Evolutionary conservation across 2,888 invertebrate species (phyloP).

Genomic region (Hedya salicella): DNA sequence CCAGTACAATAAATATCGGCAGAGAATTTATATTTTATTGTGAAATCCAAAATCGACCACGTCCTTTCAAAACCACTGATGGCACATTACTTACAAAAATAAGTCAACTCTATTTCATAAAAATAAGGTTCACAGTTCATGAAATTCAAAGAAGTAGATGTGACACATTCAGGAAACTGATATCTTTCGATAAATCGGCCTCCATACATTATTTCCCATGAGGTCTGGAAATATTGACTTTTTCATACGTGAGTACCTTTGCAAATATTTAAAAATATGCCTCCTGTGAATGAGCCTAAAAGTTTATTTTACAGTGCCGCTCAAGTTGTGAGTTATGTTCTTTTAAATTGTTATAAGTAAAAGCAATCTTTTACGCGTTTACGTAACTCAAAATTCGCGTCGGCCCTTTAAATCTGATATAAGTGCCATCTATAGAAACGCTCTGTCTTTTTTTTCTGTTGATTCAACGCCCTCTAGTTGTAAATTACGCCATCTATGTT

Average conservation of each 20-base stretch:
- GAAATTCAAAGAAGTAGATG: background rate
- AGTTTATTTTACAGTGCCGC: background rate
- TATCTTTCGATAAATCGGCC: slow-evolving; percentile 20
- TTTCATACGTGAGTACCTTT: background rate
- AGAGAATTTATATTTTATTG: slow-evolving; percentile 1
- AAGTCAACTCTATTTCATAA: background rate
- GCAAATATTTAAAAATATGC: background rate
- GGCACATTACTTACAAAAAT: too few species aligned
- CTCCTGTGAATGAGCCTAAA: background rate
- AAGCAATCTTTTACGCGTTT: slow-evolving; percentile 10
- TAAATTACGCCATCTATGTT: slow-evolving; percentile 17
- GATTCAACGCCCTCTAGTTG: slow-evolving; percentile 1
- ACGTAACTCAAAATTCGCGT: slow-evolving; percentile 23
- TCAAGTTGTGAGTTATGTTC: background rate
- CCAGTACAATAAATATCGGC: slow-evolving; percentile 3
- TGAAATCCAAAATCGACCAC: background rate
- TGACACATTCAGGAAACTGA: background rate
- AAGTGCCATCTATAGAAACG: slow-evolving; percentile 11
- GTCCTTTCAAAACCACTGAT: background rate
- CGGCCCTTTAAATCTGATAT: background rate
- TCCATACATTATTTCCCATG: slow-evolving; percentile 36
- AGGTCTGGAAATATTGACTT: slow-evolving; percentile 20
- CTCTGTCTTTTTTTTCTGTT: background rate
- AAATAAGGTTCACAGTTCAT: background rate
- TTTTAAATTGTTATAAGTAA: background rate